Base-by-base conservation (phyloP, 2,113 vertebrate genomes). In the Campylomormyrus numenius region DNA sequence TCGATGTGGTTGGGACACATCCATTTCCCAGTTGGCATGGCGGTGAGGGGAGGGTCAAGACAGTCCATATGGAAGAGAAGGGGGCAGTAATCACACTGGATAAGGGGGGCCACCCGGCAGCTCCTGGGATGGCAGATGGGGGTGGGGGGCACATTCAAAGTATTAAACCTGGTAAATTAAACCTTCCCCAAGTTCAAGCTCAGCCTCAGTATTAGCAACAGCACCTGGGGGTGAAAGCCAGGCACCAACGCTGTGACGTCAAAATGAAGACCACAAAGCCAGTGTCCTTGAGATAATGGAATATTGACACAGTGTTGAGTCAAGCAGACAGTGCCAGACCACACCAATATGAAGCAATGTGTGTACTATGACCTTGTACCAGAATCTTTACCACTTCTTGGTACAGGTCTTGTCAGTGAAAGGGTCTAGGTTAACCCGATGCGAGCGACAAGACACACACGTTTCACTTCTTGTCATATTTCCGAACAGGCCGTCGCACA, bases 51-150 rank as follows among this genome's bases (percentile, higher is more conserved):
- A 10, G 98, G 98, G 93, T 99, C 97, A 92, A 99, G 95, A 94
- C 98, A 99, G 96, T 99, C 98, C 98, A 99, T 99, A 94, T 99
- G 98, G 94, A 99, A 99, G 91, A 99, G 95, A 21, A 99, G 97
- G 0, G 98, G 98, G 93, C 98, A 99, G 94, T 98, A 99, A 94
- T 99, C 98, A 90, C 98, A 99, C 94, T 99, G 98, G 94, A 99
- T 97, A 74, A 99, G 96, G 42, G 98, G 98, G 80, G 98, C 98
- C 94, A 99, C 94, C 19, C 98, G 96, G 94, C 98, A 99, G 89
- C 98, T 99, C 97, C 98, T 99, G 93, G 5, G 88, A 93, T 90
- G 92, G 45, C 35, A 66, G 31, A 1, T 31, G 19, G 31, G 6
- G 17, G 62, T n/a, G 6, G 31, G 46, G 52, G 7, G 35, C 35